A percentile compares a stretch with the other conserved stretches of the same genome.
phyloP scores from a whole-genome alignment of 2,797 vertebrate species.

The Bryconaethiops microstoma region DNA sequence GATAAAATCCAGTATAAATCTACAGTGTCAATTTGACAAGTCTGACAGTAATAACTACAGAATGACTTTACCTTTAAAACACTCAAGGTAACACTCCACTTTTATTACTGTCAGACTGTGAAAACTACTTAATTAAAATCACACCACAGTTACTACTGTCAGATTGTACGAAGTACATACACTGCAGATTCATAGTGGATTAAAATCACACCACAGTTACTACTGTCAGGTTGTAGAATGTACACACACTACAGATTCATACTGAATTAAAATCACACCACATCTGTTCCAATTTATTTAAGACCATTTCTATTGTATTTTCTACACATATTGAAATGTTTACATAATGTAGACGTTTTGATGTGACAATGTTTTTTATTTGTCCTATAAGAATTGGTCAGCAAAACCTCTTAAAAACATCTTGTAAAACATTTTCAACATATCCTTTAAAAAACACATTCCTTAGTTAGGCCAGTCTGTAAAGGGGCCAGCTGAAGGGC shows the following conservation, averaged over 20 bases:
- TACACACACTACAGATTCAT: background rate
- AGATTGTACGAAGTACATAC: background rate
- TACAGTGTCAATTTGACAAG: background rate
- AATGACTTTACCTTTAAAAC: background rate
- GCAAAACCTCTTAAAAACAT: background rate
- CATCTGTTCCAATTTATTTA: no score
- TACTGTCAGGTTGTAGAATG: background rate
- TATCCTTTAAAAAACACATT: slow-evolving; percentile 54
- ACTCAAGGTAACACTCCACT: background rate
- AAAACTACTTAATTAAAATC: background rate
- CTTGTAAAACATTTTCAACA: background rate
- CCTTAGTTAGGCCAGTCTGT: slow-evolving; percentile 1
- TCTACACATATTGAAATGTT: no score
- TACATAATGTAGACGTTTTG: background rate
- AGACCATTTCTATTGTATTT: no score
- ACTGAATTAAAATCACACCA: background rate
- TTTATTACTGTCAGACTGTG: background rate
- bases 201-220: background rate
- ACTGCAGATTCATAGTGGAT: background rate
- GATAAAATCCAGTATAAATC: background rate
- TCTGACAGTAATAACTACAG: background rate
- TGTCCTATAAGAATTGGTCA: background rate
- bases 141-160: background rate
- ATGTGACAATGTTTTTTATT: background rate
- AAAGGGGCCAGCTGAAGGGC: background rate